Evolutionary conservation across 2,113 vertebrate genomes (phyloP).

Genomic region (Pyrgilauda ruficollis): DNA sequence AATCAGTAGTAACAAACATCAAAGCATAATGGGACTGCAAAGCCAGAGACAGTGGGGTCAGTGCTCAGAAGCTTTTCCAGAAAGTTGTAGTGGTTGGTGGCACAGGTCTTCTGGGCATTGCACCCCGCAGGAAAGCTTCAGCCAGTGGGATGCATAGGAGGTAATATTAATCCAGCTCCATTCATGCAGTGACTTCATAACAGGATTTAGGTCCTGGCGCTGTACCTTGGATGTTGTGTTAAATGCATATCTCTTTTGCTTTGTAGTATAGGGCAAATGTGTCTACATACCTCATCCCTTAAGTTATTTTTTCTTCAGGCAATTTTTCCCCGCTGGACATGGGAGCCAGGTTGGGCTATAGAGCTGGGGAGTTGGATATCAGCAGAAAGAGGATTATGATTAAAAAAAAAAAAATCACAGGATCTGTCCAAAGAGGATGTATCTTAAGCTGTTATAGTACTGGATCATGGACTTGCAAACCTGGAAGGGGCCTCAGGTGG

Average conservation of each 20-base stretch:
- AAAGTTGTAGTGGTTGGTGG: neutral
- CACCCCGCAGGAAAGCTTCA: neutral
- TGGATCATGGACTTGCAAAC: neutral
- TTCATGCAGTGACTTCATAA: neutral
- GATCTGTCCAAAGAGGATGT: neutral
- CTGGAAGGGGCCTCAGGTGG: neutral
- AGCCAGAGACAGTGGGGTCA: neutral
- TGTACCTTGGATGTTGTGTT: neutral
- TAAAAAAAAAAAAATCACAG: neutral
- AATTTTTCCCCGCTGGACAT: neutral
- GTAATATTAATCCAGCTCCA: neutral
- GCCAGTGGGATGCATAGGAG: neutral
- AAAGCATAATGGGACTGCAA: neutral
- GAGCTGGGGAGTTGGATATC: neutral
- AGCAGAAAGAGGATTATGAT: neutral
- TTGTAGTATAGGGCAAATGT: neutral
- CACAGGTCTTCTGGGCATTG: fast-evolving
- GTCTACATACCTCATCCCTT: neutral
- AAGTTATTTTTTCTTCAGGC: neutral
- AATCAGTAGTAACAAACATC: neutral
- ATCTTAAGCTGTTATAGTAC: neutral
- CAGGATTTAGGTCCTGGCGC: neutral
- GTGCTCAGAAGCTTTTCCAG: neutral
- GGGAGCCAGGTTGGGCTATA: neutral
- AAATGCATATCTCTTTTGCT: neutral